These are phyloP conservation scores for Brachionus rubens DNA, from an alignment of 1,140 invertebrate genomes.

Conservation along the genomic window DNA sequence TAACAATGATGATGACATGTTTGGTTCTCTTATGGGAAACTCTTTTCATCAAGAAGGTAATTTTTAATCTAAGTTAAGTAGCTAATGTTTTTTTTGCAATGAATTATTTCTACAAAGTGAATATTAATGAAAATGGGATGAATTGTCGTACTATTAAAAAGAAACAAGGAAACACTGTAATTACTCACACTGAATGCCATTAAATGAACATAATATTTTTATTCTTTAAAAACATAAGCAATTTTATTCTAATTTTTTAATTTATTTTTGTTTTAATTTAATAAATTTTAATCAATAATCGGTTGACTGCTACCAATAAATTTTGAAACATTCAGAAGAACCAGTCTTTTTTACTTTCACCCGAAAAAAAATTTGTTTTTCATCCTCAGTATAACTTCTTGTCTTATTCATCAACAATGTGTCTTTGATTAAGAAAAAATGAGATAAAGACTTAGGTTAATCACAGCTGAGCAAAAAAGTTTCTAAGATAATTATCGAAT, in stretches of 20 bases:
- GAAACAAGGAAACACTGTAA: slow-evolving; percentile 41
- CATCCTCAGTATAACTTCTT: too few species aligned
- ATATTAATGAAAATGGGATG: slow-evolving; percentile 39
- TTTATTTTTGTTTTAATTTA: slow-evolving; percentile 10
- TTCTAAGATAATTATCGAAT: too few species aligned
- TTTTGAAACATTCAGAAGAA: too few species aligned
- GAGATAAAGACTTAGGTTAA: too few species aligned
- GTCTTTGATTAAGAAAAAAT: too few species aligned
- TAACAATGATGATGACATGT: neutral
- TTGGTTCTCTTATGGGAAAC: slow-evolving; percentile 6
- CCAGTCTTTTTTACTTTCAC: too few species aligned
- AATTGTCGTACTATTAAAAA: slow-evolving; percentile 31
- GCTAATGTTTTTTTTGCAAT: neutral
- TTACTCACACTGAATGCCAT: slow-evolving; percentile 40
- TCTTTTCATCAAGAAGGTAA: slow-evolving; percentile 38
- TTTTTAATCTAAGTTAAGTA: neutral
- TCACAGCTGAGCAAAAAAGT: too few species aligned
- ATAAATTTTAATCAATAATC: neutral
- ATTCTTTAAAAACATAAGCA: neutral
- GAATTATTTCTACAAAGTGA: too few species aligned
- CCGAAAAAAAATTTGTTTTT: too few species aligned
- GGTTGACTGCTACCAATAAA: too few species aligned
- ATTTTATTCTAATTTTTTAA: slow-evolving; percentile 1
- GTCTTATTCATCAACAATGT: too few species aligned
- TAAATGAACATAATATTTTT: neutral